These are phyloP conservation scores for Cervus canadensis DNA, from an alignment of 2,113 vertebrate species.

Conservation along the genomic window DNA sequence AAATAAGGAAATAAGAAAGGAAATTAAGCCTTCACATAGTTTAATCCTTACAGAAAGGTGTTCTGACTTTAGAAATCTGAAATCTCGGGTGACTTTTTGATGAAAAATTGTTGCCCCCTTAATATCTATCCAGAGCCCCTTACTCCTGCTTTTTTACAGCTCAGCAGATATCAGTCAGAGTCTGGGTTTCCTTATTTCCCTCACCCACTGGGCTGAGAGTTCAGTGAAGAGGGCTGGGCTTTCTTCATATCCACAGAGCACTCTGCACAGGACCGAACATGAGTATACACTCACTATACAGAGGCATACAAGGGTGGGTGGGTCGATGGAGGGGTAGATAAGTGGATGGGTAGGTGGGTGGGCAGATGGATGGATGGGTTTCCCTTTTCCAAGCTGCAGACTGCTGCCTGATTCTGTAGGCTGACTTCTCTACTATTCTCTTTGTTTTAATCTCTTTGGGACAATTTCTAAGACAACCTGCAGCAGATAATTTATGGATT, in stretches of 20 bases:
- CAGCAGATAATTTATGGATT: conserved; percentile 38
- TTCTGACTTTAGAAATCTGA: not conserved
- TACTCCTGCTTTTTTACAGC: no score
- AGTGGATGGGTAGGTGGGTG: not conserved
- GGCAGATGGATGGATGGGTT: not conserved
- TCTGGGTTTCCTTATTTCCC: not conserved
- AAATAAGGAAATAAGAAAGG: not conserved
- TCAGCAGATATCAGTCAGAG: not conserved
- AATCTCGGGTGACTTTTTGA: not conserved
- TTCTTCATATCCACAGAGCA: not conserved
- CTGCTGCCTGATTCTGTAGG: not conserved
- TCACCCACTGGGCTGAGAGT: not conserved
- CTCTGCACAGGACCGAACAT: not conserved
- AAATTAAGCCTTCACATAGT: not conserved
- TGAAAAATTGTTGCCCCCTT: not conserved
- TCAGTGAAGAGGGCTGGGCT: not conserved
- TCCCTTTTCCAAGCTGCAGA: not conserved
- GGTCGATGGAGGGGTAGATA: not conserved
- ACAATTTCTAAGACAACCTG: conserved; percentile 25
- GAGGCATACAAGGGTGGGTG: not conserved
- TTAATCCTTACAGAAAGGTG: not conserved
- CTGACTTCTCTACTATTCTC: not conserved
- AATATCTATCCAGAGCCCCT: not conserved
- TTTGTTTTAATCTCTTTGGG: not conserved
- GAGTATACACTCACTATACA: not conserved